Conservation (phyloP, 2,797 vertebrate genomes). For the Manis crassicaudata region DNA sequence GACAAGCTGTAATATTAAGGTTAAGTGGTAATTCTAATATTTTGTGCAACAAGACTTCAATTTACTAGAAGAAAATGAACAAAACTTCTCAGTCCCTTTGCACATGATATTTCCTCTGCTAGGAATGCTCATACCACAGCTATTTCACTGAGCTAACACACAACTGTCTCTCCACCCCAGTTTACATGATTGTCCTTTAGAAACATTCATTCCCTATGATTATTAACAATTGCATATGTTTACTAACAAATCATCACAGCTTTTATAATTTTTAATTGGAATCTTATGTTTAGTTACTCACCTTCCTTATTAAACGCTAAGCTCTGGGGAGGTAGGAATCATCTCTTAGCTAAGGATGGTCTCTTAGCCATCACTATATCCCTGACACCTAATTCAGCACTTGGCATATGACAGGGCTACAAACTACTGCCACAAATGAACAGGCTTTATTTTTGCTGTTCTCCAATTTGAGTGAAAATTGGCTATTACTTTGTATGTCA, state of each 20-base stretch:
- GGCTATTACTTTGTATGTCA: not conserved
- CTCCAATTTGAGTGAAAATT: not conserved
- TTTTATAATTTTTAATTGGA: not conserved
- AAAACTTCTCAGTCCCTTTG: not conserved
- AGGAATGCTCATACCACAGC: not conserved
- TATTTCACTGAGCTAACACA: not conserved
- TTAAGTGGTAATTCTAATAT: constrained; percentile 2
- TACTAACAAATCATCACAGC: not conserved
- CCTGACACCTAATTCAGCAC: not conserved
- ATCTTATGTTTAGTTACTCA: not conserved
- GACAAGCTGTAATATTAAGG: constrained; percentile 40
- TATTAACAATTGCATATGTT: not conserved
- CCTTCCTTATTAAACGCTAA: not conserved
- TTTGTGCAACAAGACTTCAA: not conserved
- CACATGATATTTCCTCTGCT: not conserved
- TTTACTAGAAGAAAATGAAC: constrained; percentile 13
- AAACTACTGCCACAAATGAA: not conserved
- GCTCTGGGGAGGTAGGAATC: not conserved
- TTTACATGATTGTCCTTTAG: not conserved
- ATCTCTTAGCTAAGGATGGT: not conserved
- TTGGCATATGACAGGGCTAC: not conserved
- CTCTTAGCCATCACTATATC: not conserved
- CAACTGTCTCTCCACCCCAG: not conserved
- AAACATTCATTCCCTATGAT: not conserved
- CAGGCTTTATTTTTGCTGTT: not conserved